Conservation (phyloP, 2,113 vertebrate genomes). For the Budorcas taxicolor region DNA sequence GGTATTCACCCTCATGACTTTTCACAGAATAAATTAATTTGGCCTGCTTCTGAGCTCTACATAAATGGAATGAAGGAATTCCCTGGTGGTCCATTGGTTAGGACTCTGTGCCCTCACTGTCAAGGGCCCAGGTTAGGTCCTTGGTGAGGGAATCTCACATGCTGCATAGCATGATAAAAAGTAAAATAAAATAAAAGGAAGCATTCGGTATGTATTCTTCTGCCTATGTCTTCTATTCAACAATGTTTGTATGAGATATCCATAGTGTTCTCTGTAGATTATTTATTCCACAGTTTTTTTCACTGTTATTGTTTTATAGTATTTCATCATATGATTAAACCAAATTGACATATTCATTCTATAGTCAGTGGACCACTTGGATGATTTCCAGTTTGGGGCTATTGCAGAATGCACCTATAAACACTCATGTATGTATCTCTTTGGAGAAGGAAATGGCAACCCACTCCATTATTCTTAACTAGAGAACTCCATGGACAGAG, state of each 20-base stretch:
- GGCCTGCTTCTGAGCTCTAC: background rate
- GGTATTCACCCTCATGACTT: background rate
- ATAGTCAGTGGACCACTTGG: too few relatives aligned
- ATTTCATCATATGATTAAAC: background rate
- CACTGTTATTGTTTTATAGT: background rate
- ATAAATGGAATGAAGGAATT: background rate
- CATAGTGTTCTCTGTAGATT: background rate
- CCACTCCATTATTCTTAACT: background rate
- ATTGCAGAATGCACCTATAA: background rate
- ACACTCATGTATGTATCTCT: background rate
- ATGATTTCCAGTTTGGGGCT: background rate
- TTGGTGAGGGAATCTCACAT: background rate
- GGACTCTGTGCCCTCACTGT: background rate
- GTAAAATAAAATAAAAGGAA: background rate
- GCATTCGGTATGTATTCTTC: background rate
- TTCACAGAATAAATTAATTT: background rate
- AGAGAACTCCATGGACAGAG: background rate
- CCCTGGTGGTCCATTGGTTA: background rate
- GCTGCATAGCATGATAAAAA: background rate
- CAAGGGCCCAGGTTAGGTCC: background rate
- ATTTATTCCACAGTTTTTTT: background rate
- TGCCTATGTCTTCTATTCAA: background rate
- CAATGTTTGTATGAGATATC: background rate
- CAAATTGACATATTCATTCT: background rate
- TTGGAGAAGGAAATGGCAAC: background rate